Evolutionary conservation across 1,140 invertebrate genomes (phyloP), one percentile per base, ranked within the genome.

Genomic region (Diuraphis noxia): DNA sequence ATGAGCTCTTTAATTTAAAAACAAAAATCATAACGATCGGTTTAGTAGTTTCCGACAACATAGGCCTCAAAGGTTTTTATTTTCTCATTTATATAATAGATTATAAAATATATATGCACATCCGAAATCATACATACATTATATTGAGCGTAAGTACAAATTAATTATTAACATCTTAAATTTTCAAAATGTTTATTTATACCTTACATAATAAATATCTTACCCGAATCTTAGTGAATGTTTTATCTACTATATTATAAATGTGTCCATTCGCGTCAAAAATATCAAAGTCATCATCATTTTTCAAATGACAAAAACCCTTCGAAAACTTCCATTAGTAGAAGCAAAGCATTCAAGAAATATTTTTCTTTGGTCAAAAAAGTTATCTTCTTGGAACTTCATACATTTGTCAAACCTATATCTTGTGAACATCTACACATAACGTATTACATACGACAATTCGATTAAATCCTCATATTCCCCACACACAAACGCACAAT

Each of bases 241-340:
- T 23, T 63, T n/a, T 63, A 63, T 30, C 56, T n/a, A n/a, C 46
- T 63, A 72, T 17, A 72, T 72, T 72, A 72, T 72, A 72, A 79
- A 40, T 40, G 38, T 40, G 38, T 40, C 36, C 9, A 40, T 25
- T 82, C 21, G 36, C 9, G 21, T 81, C 36, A 82, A 82, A 82
- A 82, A 38, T 82, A 82, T 82, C 38, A 82, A 38, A 40, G 77
- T 40, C 36, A 2, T 38, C 36, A 23, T 25, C 79, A 40, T 82
- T 38, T 40, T 82, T 82, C 36, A 82, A 9, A 13, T 23, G 36
- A 82, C 30, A 38, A 82, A 82, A 82, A 40, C 38, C 23, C 21
- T 38, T 82, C 36, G 79, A 40, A 82, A 82, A 82, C 79, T 82
- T 40, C 79, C 38, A 82, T 82, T 82, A 82, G 36, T 40, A 82